These are phyloP conservation scores for Ectropis grisescens DNA, from an alignment of 1,140 invertebrate genomes.

Conservation along the genomic window DNA sequence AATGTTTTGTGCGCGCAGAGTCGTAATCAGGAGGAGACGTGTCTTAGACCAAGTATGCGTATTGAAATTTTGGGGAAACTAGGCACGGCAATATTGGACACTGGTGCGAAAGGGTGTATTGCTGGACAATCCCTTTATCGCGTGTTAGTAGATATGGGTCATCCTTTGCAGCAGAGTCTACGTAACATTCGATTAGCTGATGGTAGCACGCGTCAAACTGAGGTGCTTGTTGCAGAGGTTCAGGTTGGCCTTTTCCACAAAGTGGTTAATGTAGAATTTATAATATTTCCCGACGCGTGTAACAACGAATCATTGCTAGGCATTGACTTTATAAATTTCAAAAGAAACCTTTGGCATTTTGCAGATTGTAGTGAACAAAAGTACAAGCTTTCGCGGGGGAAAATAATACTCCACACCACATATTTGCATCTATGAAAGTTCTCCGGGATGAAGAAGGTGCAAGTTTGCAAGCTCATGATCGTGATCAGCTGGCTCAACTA, in stretches of 20 bases:
- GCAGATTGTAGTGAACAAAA: background rate
- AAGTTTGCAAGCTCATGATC: background rate
- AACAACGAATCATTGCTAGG: constrained; percentile 6
- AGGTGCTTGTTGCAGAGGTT: background rate
- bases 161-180: background rate
- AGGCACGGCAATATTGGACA: constrained; percentile 3
- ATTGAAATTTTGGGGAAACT: too few relatives aligned
- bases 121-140: constrained; percentile 2
- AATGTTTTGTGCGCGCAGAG: too few relatives aligned
- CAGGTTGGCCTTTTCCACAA: background rate
- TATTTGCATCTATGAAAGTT: background rate
- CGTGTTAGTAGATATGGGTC: background rate
- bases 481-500: background rate
- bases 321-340: constrained; percentile 9
- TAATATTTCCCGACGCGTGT: background rate
- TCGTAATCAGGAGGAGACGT: too few relatives aligned
- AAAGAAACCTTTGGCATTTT: constrained; percentile 1
- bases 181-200: background rate
- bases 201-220: background rate
- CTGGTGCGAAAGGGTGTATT: constrained; percentile 1
- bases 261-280: background rate
- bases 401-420: too few relatives aligned
- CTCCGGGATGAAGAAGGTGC: constrained; percentile 8
- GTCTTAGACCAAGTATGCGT: too few relatives aligned
- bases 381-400: background rate